phyloP scores from a whole-genome alignment of 2,888 invertebrate species.

The Saturnia japonica region DNA sequence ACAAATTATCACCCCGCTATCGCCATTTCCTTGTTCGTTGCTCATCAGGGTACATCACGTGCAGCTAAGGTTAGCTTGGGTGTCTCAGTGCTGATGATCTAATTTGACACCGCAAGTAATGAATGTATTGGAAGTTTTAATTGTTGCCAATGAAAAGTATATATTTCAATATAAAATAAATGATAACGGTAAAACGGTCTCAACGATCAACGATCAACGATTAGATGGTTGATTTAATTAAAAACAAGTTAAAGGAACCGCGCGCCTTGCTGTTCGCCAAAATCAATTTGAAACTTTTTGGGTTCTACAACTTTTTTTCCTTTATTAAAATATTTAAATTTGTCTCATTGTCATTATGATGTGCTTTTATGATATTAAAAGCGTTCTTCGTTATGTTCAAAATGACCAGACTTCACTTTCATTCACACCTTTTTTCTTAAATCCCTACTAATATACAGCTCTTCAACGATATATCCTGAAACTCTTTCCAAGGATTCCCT shows the following conservation, averaged over 20 bases:
- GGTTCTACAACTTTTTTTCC: conserved; percentile 47
- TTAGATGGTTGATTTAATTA: conserved; percentile 70
- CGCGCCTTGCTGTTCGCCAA: conserved; percentile 42
- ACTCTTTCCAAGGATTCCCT: too few relatives aligned
- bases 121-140: neutral
- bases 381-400: neutral
- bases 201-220: conserved; percentile 41
- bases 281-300: conserved; percentile 69
- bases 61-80: too few relatives aligned
- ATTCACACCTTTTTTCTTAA: neutral
- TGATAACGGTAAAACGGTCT: neutral
- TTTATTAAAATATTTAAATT: conserved; percentile 45
- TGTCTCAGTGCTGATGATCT: too few relatives aligned
- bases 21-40: too few relatives aligned
- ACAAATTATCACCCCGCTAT: too few relatives aligned
- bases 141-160: neutral
- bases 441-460: neutral
- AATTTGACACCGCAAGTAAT: too few relatives aligned
- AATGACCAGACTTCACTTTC: neutral
- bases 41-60: too few relatives aligned
- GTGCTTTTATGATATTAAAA: neutral
- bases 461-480: neutral
- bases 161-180: neutral
- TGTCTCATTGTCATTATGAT: neutral
- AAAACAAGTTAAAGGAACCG: conserved; percentile 72